Conservation (phyloP, 2,113 vertebrate genomes). For the Montifringilla adamsi region DNA sequence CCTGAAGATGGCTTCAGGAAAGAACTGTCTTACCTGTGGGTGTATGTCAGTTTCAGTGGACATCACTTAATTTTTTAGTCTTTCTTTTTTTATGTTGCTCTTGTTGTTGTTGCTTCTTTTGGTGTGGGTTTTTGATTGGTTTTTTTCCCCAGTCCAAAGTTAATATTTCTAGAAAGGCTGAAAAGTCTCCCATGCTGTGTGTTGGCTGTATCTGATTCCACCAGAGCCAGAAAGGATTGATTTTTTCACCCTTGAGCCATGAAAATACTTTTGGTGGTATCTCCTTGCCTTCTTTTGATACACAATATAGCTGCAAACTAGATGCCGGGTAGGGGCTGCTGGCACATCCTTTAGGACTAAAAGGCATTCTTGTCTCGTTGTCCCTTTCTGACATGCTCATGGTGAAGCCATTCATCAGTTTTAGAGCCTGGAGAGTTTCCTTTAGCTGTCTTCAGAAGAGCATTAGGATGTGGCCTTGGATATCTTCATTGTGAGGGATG, state of each 20-base stretch:
- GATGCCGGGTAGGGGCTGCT: neutral
- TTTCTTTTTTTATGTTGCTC: neutral
- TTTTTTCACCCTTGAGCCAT: neutral
- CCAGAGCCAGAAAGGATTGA: neutral
- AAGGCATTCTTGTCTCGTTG: neutral
- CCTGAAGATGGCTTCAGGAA: neutral
- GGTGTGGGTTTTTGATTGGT: neutral
- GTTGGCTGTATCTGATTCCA: neutral
- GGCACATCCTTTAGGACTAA: neutral
- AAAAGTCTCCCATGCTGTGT: neutral
- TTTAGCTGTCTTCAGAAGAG: neutral
- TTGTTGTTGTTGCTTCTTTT: neutral
- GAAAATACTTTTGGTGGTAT: neutral
- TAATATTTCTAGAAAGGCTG: neutral
- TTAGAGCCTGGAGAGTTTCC: neutral
- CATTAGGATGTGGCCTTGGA: neutral
- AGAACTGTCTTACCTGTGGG: neutral
- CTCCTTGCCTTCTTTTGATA: neutral
- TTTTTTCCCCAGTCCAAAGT: neutral
- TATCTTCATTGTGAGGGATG: neutral
- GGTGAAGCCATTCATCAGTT: neutral
- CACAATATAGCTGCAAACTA: neutral
- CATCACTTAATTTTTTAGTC: neutral
- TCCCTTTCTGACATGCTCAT: accelerated
- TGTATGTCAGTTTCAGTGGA: neutral